phyloP scores from a whole-genome alignment of 2,113 vertebrate genomes.

The Urocynchramus pylzowi region DNA sequence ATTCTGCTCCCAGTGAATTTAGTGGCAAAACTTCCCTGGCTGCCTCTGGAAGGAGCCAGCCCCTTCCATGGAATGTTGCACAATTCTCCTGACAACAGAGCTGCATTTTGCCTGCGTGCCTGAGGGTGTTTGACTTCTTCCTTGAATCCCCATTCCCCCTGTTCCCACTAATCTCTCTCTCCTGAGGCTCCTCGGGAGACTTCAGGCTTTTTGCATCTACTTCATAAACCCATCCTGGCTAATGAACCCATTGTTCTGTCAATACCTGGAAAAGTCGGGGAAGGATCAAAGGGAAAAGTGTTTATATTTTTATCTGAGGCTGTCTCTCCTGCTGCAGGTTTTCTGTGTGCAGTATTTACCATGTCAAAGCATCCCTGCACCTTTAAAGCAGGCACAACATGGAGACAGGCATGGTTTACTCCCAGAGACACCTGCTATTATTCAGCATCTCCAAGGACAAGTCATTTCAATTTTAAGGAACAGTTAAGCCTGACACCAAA shows the following conservation, averaged over 20 bases:
- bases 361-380: background rate
- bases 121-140: background rate
- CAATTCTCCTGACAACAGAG: no score
- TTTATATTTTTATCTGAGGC: background rate
- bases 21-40: background rate
- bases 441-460: background rate
- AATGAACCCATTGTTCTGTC: background rate
- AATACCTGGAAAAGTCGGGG: background rate
- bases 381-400: background rate
- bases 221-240: background rate
- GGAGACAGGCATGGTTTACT: background rate
- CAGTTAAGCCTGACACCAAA: background rate
- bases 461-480: background rate
- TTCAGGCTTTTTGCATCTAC: background rate
- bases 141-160: background rate
- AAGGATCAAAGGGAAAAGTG: background rate
- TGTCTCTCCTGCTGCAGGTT: background rate
- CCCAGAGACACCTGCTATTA: background rate
- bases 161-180: background rate
- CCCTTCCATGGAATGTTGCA: rapidly evolving
- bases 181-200: background rate
- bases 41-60: background rate
- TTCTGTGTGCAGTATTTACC: background rate
- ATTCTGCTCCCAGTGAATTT: background rate
- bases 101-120: rapidly evolving